Evolutionary conservation across 2,888 invertebrate genomes (phyloP).

Genomic region (Rutpela maculata): DNA sequence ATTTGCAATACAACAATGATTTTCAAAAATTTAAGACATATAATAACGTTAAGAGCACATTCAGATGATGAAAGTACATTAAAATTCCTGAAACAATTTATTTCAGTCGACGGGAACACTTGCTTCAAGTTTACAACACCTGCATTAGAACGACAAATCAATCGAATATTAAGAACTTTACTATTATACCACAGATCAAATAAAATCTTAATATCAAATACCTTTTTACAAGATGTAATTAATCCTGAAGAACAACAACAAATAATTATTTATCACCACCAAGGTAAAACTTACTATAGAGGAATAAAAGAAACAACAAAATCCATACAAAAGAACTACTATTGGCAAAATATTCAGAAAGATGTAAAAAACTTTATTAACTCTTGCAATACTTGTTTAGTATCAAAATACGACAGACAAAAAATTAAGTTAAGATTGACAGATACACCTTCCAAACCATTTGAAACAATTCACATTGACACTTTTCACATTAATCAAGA

Average conservation of each 20-base stretch:
- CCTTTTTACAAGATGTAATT: too few species aligned
- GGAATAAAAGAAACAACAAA: slow-evolving; percentile 4
- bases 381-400: neutral
- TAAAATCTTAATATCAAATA: too few species aligned
- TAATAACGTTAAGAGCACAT: neutral
- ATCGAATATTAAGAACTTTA: too few species aligned
- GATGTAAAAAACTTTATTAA: neutral
- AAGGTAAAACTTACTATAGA: neutral
- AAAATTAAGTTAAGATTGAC: too few species aligned
- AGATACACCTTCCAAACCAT: too few species aligned
- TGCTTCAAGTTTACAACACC: neutral
- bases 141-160: neutral
- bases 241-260: too few species aligned
- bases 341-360: slow-evolving; percentile 1
- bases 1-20: too few species aligned
- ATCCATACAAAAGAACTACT: neutral
- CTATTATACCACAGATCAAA: too few species aligned
- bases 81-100: neutral
- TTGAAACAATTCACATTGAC: too few species aligned
- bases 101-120: neutral
- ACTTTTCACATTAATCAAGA: too few species aligned
- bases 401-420: neutral
- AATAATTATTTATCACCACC: too few species aligned
- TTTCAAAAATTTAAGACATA: too few species aligned
- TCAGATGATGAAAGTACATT: neutral